Evolutionary conservation across 2,888 invertebrate genomes (phyloP).

Genomic region (Cerceris rybyensis): DNA sequence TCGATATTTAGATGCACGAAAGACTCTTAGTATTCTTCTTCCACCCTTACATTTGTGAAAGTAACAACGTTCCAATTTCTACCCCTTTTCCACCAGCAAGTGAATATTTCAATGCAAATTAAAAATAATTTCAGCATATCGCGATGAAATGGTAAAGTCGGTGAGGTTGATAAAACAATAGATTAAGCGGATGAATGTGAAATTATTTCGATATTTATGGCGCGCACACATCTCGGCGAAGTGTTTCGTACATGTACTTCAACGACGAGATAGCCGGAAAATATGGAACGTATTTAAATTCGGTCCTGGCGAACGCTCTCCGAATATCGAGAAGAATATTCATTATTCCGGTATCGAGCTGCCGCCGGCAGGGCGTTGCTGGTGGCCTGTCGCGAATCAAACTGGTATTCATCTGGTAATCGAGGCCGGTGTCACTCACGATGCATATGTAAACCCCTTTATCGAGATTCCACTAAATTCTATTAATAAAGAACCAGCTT

Average conservation of each 20-base stretch:
- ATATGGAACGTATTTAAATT: slow-evolving; percentile 36
- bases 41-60: too few relatives aligned
- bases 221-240: neutral
- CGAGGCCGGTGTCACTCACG: slow-evolving; percentile 24
- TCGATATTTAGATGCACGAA: neutral
- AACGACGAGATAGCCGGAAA: neutral
- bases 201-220: slow-evolving; percentile 11
- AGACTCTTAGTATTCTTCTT: too few relatives aligned
- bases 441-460: slow-evolving; percentile 32
- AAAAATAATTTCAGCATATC: slow-evolving; percentile 9
- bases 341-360: slow-evolving; percentile 26
- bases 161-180: neutral
- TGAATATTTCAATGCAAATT: too few relatives aligned
- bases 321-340: slow-evolving; percentile 35
- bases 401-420: slow-evolving; percentile 31
- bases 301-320: neutral
- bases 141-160: neutral
- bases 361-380: too few relatives aligned
- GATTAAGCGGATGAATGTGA: slow-evolving; percentile 7
- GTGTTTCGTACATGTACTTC: neutral
- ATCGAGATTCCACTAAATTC: slow-evolving; percentile 30
- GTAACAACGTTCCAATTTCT: too few relatives aligned
- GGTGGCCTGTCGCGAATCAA: slow-evolving; percentile 24
- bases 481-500: slow-evolving; percentile 35
- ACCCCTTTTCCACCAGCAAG: too few relatives aligned